Percentiles rank a stretch among this genome's conserved stretches.
Conservation (phyloP, 2,888 invertebrate species). For the Sicus ferrugineus region DNA sequence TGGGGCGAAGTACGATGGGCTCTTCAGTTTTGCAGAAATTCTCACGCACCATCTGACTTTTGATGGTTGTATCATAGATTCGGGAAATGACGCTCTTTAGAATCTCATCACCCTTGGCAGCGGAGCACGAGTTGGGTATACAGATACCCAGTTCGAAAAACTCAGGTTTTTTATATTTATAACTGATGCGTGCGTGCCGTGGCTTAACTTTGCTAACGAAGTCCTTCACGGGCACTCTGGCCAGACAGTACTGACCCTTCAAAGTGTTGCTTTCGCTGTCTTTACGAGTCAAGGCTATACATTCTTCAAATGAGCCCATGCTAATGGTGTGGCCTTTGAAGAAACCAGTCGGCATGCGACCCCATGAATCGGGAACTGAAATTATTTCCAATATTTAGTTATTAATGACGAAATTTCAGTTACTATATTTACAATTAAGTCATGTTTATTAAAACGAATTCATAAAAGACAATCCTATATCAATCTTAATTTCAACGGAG, state of each 20-base stretch:
- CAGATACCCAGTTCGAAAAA: constrained; percentile 59
- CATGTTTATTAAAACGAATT: no score
- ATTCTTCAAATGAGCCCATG: constrained; percentile 66
- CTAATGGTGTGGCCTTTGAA: constrained; percentile 62
- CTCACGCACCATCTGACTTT: constrained; percentile 44
- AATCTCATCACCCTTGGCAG: constrained; percentile 47
- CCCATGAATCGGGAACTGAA: constrained; percentile 65
- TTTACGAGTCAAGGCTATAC: constrained; percentile 55
- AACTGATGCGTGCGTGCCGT: constrained; percentile 50
- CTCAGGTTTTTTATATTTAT: constrained; percentile 52
- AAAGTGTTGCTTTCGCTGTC: constrained; percentile 49
- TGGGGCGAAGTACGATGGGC: constrained; percentile 49
- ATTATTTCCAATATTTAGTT: no score
- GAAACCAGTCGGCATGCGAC: constrained; percentile 64
- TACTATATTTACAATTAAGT: no score
- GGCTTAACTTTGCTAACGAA: constrained; percentile 48
- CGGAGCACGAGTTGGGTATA: constrained; percentile 59
- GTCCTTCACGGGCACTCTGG: constrained; percentile 53
- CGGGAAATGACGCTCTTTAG: constrained; percentile 48
- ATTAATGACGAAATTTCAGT: no score
- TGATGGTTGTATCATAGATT: constrained; percentile 41
- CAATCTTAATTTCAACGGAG: no score
- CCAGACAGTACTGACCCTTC: constrained; percentile 64
- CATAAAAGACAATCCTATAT: no score
- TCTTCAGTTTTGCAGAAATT: constrained; percentile 54